Evolutionary conservation across 2,113 vertebrate species (phyloP).

Genomic region (Sylvicapra grimmia): DNA sequence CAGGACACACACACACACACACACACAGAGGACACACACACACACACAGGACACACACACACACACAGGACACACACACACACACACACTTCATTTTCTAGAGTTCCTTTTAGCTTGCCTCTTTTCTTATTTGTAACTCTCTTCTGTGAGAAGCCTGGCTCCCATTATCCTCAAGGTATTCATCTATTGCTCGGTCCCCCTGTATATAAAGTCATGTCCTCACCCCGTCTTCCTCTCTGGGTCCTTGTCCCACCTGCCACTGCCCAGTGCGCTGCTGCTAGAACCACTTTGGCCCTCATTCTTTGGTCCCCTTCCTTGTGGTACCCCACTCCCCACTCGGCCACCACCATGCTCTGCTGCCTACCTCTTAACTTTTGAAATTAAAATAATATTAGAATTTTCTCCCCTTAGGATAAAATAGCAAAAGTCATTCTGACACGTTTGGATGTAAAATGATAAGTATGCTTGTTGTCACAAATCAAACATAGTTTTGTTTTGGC

Average conservation of each 20-base stretch:
- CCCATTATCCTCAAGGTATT: background rate
- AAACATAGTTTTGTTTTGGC: background rate
- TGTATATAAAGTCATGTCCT: background rate
- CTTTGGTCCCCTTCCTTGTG: background rate
- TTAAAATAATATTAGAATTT: background rate
- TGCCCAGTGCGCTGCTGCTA: background rate
- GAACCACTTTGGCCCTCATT: background rate
- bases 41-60: background rate
- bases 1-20: background rate
- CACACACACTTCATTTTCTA: background rate
- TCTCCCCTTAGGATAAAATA: background rate
- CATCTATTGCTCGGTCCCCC: too few species aligned
- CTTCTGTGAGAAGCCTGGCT: background rate
- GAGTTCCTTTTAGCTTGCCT: background rate
- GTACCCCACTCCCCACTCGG: background rate
- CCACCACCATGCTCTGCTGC: background rate
- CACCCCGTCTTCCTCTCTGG: background rate
- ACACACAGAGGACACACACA: too few species aligned
- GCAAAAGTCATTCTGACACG: background rate
- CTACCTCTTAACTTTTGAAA: background rate
- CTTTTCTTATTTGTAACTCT: background rate
- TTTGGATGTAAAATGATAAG: background rate
- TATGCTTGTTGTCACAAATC: background rate
- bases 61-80: background rate
- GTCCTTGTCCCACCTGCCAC: background rate